Conservation (phyloP, 64 coral and sea anemone species). For the Montipora foliosa region DNA sequence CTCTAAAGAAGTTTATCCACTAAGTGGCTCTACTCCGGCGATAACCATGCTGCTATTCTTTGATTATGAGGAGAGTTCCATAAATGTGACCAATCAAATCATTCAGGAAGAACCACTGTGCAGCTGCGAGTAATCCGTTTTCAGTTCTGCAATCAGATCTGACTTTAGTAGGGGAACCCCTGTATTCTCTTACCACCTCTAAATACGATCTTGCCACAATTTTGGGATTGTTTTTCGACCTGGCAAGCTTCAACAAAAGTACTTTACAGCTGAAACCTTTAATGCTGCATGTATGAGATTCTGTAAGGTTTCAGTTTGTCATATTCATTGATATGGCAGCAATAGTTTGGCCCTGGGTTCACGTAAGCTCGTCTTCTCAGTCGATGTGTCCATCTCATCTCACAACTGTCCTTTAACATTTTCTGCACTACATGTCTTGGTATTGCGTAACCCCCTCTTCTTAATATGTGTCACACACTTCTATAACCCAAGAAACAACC, state of each 20-base stretch:
- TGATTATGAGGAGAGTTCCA: constrained; percentile 37
- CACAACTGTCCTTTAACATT: constrained; percentile 46
- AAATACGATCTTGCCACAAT: constrained; percentile 6
- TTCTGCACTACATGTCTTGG: constrained; percentile 47
- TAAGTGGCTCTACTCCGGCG: constrained; percentile 22
- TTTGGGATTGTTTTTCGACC: neutral
- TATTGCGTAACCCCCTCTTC: constrained; percentile 57
- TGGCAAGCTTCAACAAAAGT: constrained; percentile 9
- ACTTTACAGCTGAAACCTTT: constrained; percentile 28
- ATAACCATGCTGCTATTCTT: constrained; percentile 26
- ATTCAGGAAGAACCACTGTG: constrained; percentile 42
- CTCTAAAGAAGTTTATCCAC: constrained; percentile 46
- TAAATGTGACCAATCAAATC: neutral
- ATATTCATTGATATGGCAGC: constrained; percentile 27
- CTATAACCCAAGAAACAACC: constrained; percentile 61
- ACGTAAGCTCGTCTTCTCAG: neutral
- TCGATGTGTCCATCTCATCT: constrained; percentile 21
- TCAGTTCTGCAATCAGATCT: constrained; percentile 32
- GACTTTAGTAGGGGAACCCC: constrained; percentile 15
- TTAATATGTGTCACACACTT: constrained; percentile 53
- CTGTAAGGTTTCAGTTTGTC: constrained; percentile 10
- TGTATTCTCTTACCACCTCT: constrained; percentile 13
- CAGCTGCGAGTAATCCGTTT: constrained; percentile 22
- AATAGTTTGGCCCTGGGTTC: constrained; percentile 33
- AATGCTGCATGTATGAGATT: constrained; percentile 30